Percentiles rank a stretch among this genome's conserved stretches.
These are phyloP conservation scores for Argyresthia goedartella DNA, from an alignment of 2,888 invertebrate species.

Conservation along the genomic window DNA sequence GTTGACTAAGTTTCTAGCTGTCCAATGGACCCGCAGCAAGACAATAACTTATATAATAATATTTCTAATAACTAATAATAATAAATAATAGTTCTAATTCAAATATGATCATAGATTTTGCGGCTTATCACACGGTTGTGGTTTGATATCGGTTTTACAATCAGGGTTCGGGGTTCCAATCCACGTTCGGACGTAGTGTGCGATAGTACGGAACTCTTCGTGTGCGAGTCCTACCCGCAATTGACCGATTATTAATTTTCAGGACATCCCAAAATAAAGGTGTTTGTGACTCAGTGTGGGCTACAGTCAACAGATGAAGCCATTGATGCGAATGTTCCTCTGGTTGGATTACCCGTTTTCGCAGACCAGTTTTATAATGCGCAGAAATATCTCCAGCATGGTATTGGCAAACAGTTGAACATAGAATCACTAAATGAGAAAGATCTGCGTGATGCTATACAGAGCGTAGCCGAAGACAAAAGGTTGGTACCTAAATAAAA, in stretches of 20 bases:
- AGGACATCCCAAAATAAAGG: conserved; percentile 5
- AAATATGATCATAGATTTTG: no score
- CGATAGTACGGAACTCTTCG: no score
- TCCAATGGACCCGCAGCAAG: no score
- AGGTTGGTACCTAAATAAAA: conserved; percentile 1
- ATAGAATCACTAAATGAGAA: conserved; percentile 1
- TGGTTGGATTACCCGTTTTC: not conserved
- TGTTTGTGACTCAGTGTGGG: conserved; percentile 6
- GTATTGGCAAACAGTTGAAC: conserved; percentile 3
- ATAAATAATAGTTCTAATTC: no score
- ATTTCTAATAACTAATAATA: no score
- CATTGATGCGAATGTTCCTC: conserved; percentile 3
- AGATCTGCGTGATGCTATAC: not conserved
- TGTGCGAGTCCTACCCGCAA: no score
- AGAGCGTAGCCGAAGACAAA: not conserved
- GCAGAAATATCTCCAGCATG: conserved; percentile 3
- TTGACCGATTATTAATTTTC: not conserved
- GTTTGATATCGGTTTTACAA: no score
- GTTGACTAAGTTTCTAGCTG: no score
- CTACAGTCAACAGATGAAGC: conserved; percentile 7
- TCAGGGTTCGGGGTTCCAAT: no score
- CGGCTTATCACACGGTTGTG: no score
- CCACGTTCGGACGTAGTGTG: no score
- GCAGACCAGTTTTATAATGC: conserved; percentile 7
- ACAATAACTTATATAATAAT: no score